Evolutionary conservation across 2,888 invertebrate species (phyloP), one percentile per base, ranked within the genome.

Genomic region (Diarsia mendica): DNA sequence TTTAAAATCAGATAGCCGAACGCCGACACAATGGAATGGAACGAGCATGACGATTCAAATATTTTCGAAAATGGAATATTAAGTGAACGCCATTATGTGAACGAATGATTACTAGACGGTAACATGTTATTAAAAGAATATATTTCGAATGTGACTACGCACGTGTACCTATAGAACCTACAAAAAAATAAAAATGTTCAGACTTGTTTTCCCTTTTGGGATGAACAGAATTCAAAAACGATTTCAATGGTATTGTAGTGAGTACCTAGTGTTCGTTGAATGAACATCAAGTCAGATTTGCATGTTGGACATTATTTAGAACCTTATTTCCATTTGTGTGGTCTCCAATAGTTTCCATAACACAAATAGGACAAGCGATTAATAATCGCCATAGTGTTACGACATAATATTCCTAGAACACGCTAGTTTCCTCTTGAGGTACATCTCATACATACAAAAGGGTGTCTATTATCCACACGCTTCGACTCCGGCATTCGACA

Each of bases 11-110:
- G 95, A 95, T 96, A 95, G 91, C 92, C 92, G 93, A 93, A 93
- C 92, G 87, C 89, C 89, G 89, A 92, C 92, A 95, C 94, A 95
- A 95, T 95, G 93, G 95, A 95, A 94, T 94, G 93, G 94, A 94
- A 93, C 92, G 93, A 94, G 95, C 95, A 96, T 96, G 96, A 96
- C 96, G 94, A 91, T 95, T 94, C 96, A 95, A 96, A 96, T 96
- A 95, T 95, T 95, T 95, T 95, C 91, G 92, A 95, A 96, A 96
- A 96, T 96, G 95, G 95, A 95, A 96, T 96, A 96, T 96, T 95
- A 96, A 96, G 95, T 95, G 94, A 94, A 93, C 87, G 93, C 95
- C 93, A 96, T 96, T 96, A 96, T 94, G 93, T 92, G 94, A 93
- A 92, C 93, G 93, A 93, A 91, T 93, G 94, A 94, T 94, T 93